Percentiles rank a stretch among this genome's conserved stretches.
phyloP scores from a whole-genome alignment of 2,888 invertebrate species.

The Drosophila quinaria region DNA sequence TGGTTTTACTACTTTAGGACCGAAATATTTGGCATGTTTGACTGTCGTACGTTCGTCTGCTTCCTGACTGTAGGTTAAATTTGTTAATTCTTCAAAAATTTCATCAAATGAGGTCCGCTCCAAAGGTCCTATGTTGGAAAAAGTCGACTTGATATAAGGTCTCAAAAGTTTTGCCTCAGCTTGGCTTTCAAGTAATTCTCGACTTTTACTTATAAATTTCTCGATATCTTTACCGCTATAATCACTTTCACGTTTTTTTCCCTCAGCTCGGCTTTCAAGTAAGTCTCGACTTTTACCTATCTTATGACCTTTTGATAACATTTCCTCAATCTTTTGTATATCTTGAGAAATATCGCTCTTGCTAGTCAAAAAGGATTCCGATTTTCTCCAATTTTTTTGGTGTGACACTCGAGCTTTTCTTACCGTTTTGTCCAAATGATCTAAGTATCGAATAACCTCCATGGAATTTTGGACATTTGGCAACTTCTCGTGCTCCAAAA shows the following conservation, averaged over 20 bases:
- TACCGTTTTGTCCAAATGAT: neutral
- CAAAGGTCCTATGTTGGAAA: neutral
- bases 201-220: neutral
- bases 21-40: too few species aligned
- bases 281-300: neutral
- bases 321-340: neutral
- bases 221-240: neutral
- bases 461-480: neutral
- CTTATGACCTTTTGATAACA: neutral
- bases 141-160: too few species aligned
- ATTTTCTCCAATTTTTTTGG: neutral
- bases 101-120: too few species aligned
- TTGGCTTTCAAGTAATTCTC: neutral
- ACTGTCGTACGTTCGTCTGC: neutral
- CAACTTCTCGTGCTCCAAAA: neutral
- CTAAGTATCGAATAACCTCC: neutral
- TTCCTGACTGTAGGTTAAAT: too few species aligned
- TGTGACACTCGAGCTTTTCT: neutral
- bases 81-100: neutral
- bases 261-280: too few species aligned
- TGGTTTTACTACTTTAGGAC: too few species aligned
- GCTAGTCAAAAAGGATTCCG: rapidly evolving
- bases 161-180: neutral
- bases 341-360: neutral
- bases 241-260: too few species aligned